phyloP scores from a whole-genome alignment of 2,888 invertebrate species.

The Schizaphis graminum region DNA sequence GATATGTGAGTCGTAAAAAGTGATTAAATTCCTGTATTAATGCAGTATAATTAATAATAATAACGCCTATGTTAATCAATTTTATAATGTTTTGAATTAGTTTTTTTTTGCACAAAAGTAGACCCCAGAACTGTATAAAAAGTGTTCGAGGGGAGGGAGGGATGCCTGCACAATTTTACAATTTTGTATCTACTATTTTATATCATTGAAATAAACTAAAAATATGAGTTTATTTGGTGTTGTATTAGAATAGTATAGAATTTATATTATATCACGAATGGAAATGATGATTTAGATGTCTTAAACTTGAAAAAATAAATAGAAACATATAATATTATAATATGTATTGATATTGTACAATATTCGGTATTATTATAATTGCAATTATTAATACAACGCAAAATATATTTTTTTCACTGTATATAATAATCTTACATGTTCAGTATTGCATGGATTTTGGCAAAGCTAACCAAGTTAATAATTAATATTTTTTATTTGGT shows the following conservation, averaged over 20 bases:
- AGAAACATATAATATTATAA: neutral
- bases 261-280: too few species aligned
- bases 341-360: neutral
- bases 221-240: too few species aligned
- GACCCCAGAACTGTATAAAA: neutral
- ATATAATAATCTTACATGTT: neutral
- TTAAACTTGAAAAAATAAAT: neutral
- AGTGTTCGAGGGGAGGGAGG: neutral
- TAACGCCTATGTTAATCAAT: neutral
- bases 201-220: too few species aligned
- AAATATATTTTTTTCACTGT: neutral
- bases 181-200: too few species aligned
- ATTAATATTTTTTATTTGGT: neutral
- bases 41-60: neutral
- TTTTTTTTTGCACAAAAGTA: neutral
- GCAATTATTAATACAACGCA: neutral
- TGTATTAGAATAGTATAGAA: too few species aligned
- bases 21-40: neutral
- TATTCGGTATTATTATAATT: neutral
- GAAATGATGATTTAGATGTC: neutral
- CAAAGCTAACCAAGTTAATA: neutral
- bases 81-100: neutral
- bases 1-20: neutral
- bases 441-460: neutral
- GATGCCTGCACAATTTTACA: too few species aligned